A percentile compares a stretch with the other conserved stretches of the same genome.
Conservation (phyloP, 2,797 vertebrate genomes). For the Pitangus sulphuratus region DNA sequence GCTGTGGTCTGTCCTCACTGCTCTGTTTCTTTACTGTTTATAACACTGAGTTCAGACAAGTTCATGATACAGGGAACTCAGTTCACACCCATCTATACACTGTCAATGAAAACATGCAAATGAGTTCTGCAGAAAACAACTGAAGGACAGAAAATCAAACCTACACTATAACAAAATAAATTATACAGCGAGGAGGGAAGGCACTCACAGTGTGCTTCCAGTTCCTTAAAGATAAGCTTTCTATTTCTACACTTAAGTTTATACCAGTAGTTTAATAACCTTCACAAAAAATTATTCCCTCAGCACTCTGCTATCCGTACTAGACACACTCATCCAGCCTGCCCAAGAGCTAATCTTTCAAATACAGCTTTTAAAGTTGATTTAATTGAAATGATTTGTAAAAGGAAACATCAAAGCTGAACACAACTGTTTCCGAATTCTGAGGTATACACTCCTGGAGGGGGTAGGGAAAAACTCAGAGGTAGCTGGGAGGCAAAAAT, state of each 20-base stretch:
- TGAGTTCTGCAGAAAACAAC: neutral
- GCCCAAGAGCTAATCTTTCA: neutral
- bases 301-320: neutral
- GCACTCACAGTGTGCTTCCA: neutral
- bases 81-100: neutral
- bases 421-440: neutral
- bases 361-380: neutral
- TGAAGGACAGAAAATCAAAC: neutral
- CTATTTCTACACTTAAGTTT: neutral
- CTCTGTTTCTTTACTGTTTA: neutral
- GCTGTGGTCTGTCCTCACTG: accelerated
- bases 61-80: neutral
- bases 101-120: neutral
- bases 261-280: neutral
- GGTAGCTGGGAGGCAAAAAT: neutral
- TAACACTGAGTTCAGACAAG: neutral
- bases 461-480: neutral
- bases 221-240: neutral
- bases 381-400: neutral
- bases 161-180: neutral
- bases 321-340: neutral
- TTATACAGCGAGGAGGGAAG: neutral
- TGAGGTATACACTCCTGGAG: neutral
- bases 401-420: neutral
- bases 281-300: neutral